Conservation (phyloP, 2,888 invertebrate species). For the Xylocampa areola region DNA sequence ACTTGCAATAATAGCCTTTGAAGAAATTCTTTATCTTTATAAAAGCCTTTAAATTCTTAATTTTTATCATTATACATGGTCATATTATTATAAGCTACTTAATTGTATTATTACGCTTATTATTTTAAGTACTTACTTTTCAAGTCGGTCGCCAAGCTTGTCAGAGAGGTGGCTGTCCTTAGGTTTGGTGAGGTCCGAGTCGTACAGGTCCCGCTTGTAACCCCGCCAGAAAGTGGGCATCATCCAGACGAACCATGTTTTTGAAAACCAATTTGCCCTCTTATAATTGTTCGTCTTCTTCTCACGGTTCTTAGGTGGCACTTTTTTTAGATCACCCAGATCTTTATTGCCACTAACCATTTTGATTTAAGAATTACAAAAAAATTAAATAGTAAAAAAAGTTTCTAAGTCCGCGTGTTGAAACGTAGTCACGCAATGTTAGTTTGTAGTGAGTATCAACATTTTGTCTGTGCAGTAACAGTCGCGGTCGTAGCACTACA, state of each 20-base stretch:
- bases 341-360: conserved; percentile 88
- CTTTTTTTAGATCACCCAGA: conserved; percentile 80
- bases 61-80: neutral
- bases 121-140: conserved; percentile 86
- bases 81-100: neutral
- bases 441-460: conserved; percentile 68
- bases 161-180: conserved; percentile 91
- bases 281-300: conserved; percentile 85
- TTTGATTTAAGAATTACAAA: conserved; percentile 62
- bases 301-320: conserved; percentile 84
- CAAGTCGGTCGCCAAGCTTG: conserved; percentile 90
- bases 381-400: conserved; percentile 28
- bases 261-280: conserved; percentile 81
- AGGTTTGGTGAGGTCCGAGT: conserved; percentile 92
- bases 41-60: too few species aligned
- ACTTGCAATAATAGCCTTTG: too few species aligned
- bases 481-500: conserved; percentile 68
- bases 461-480: conserved; percentile 67
- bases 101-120: conserved; percentile 6
- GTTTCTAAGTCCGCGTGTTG: conserved; percentile 55
- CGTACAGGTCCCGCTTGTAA: conserved; percentile 91
- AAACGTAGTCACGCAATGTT: conserved; percentile 60
- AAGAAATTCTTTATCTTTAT: too few species aligned
- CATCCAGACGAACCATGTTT: conserved; percentile 88
- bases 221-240: conserved; percentile 90